Evolutionary conservation across 2,797 vertebrate genomes (phyloP), one percentile per base, ranked within the genome.

Genomic region (Rhinatrema bivittatum): DNA sequence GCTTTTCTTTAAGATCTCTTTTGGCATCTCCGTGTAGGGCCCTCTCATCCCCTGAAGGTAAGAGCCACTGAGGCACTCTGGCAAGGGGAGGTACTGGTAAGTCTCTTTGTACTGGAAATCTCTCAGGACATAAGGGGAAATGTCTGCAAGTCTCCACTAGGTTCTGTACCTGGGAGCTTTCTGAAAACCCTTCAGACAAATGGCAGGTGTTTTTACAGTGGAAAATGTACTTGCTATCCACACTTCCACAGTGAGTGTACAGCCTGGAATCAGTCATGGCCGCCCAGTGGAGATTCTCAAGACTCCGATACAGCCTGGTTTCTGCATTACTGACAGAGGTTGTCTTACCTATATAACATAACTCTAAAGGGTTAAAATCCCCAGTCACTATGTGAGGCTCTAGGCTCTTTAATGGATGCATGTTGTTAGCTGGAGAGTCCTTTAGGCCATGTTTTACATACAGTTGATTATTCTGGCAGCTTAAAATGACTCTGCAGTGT

Each of bases 241-340:
- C 32, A 22, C 77, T 89, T 46, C 74, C 79, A 64, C 79, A 85
- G 20, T 77, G 74, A 6, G 73, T 49, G 29, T 66, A 85, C 20
- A 84, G 36, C 22, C 67, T 74, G 6, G 82, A 69, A 40, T 91
- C 87, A 3, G 79, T 50, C 28, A 66, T 15, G 1, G 68, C 13
- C 46, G 63, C 74, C 88, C 87, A 92, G 61, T 81, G 88, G 18
- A 95, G 72, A 70, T 92, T 90, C 71, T 95, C 92, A 81, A 93
- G 79, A 28, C 92, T 95, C 41, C 78, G 81, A 53, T 88, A 92
- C 30, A 89, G 81, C 50, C 90, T 74, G 15, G 74, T 73, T 41
- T 71, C 66, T 16, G 43, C 51, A 14, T 45, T 39, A 27, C 19
- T 29, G 29, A 42, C 34, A 39, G 54, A 39, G 43, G 40, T 22